Percentiles rank a stretch among this genome's conserved stretches.
Evolutionary conservation across 2,888 invertebrate species (phyloP).

Genomic region (Apomyelois bistriatella): DNA sequence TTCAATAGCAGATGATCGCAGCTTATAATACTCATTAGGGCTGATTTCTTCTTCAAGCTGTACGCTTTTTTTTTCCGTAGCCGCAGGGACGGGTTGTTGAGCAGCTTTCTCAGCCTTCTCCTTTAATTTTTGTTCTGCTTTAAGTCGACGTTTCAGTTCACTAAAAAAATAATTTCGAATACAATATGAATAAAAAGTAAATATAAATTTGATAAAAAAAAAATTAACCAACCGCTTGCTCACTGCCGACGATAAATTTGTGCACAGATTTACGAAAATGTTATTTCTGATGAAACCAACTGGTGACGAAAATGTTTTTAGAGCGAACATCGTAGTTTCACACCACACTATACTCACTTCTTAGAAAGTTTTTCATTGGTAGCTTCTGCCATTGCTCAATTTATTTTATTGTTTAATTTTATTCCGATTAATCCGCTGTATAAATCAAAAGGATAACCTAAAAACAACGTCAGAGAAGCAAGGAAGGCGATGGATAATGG

Average conservation of each 20-base stretch:
- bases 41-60: slow-evolving; percentile 88
- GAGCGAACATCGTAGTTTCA: slow-evolving; percentile 46
- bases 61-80: slow-evolving; percentile 53
- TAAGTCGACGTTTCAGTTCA: slow-evolving; percentile 94
- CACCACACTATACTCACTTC: slow-evolving; percentile 79
- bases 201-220: slow-evolving; percentile 18
- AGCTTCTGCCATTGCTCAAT: slow-evolving; percentile 76
- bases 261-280: slow-evolving; percentile 38
- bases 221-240: slow-evolving; percentile 63
- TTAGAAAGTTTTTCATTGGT: slow-evolving; percentile 82
- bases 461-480: no score
- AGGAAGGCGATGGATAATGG: no score
- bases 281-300: slow-evolving; percentile 37
- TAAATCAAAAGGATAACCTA: no score
- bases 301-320: slow-evolving; percentile 40
- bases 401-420: background rate
- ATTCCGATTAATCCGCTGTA: no score
- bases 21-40: slow-evolving; percentile 96
- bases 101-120: slow-evolving; percentile 91
- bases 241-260: slow-evolving; percentile 46
- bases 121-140: slow-evolving; percentile 95
- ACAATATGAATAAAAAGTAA: slow-evolving; percentile 31
- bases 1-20: slow-evolving; percentile 89
- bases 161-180: slow-evolving; percentile 75
- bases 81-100: slow-evolving; percentile 57